phyloP scores from a whole-genome alignment of 2,888 invertebrate genomes.

The Diplazon laetatorius region DNA sequence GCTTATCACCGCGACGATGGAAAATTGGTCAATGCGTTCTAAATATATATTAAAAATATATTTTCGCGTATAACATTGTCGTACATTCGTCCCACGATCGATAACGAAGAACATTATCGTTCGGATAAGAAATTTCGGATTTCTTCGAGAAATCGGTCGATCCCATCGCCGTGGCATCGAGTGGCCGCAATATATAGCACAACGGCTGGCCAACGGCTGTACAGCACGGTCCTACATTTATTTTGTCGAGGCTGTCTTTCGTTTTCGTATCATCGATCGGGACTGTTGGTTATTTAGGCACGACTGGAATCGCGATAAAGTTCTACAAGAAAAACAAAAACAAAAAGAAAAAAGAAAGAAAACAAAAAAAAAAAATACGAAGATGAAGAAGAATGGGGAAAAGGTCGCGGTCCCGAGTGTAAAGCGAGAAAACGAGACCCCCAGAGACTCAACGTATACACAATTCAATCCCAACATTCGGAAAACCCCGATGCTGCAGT shows the following conservation, averaged over 20 bases:
- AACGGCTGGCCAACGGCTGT: slow-evolving; percentile 9
- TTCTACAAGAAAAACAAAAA: background rate
- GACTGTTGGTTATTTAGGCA: slow-evolving; percentile 52
- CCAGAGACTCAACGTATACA: background rate
- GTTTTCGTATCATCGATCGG: slow-evolving; percentile 13
- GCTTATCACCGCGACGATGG: too few relatives aligned
- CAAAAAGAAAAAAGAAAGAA: slow-evolving; percentile 32
- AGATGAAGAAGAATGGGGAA: slow-evolving; percentile 26
- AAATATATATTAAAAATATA: slow-evolving; percentile 59
- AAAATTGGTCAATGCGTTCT: slow-evolving; percentile 61
- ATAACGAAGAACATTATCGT: too few relatives aligned
- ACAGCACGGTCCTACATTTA: slow-evolving; percentile 10
- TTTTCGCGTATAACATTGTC: too few relatives aligned
- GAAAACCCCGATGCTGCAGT: slow-evolving; percentile 33
- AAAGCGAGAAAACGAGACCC: slow-evolving; percentile 24
- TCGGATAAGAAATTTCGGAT: too few relatives aligned
- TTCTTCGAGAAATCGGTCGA: slow-evolving; percentile 37
- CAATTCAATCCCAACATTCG: slow-evolving; percentile 17
- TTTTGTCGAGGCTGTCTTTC: slow-evolving; percentile 2
- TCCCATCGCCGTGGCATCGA: too few relatives aligned
- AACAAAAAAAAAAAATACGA: slow-evolving; percentile 1
- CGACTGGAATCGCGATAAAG: slow-evolving; percentile 20
- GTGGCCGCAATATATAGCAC: too few relatives aligned
- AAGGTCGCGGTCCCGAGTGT: slow-evolving; percentile 4
- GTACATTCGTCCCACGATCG: too few relatives aligned